These are phyloP conservation scores for Pagrus major DNA, from an alignment of 2,113 vertebrate genomes.

Conservation along the genomic window DNA sequence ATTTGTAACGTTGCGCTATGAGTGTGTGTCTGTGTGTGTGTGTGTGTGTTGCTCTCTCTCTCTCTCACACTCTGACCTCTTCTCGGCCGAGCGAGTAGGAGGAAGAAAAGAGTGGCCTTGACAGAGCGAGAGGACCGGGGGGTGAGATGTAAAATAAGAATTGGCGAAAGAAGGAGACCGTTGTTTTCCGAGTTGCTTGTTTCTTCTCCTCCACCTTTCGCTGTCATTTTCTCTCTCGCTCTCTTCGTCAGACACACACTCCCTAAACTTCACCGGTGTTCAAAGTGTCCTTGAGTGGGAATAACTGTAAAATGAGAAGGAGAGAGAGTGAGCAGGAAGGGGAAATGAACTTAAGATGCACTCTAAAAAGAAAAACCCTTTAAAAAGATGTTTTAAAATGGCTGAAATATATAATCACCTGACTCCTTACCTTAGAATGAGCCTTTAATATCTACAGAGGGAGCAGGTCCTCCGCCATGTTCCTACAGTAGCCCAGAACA, in stretches of 20 bases:
- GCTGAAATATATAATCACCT: too few relatives aligned
- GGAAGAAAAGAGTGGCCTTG: slow-evolving; percentile 84
- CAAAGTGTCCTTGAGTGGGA: slow-evolving; percentile 70
- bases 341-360: slow-evolving; percentile 7
- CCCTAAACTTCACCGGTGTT: slow-evolving; percentile 70
- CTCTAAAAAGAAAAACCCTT: background rate
- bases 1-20: slow-evolving; percentile 79
- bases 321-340: slow-evolving; percentile 1
- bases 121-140: slow-evolving; percentile 67
- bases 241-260: slow-evolving; percentile 73
- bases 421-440: too few relatives aligned
- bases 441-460: too few relatives aligned
- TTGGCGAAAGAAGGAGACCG: slow-evolving; percentile 60
- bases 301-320: slow-evolving; percentile 40
- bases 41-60: slow-evolving; percentile 44
- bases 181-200: slow-evolving; percentile 67
- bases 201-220: slow-evolving; percentile 56
- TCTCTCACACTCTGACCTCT: slow-evolving; percentile 72
- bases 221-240: slow-evolving; percentile 65
- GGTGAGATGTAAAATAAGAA: slow-evolving; percentile 66
- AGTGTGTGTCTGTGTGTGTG: slow-evolving; percentile 47
- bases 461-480: too few relatives aligned
- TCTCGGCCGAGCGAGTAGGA: slow-evolving; percentile 69
- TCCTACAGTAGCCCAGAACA: too few relatives aligned
- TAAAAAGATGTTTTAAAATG: too few relatives aligned